Evolutionary conservation across 2,888 invertebrate genomes (phyloP).

Genomic region (Trachelus stipa): DNA sequence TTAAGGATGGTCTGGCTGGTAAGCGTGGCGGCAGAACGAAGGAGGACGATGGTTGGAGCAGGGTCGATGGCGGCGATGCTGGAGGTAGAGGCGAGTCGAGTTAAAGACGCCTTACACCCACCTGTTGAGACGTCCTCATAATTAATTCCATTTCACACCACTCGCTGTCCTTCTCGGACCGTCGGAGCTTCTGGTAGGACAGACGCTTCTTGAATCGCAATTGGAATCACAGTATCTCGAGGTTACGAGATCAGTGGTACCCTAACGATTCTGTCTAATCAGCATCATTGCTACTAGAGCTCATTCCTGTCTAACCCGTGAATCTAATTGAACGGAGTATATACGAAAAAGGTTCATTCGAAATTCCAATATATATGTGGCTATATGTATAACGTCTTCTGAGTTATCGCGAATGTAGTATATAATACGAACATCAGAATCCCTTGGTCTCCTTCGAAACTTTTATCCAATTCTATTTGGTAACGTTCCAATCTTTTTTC

Average conservation of each 20-base stretch:
- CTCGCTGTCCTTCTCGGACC: conserved; percentile 43
- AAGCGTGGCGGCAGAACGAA: conserved; percentile 17
- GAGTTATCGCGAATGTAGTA: neutral
- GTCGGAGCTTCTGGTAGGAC: neutral
- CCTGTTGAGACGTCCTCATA: conserved; percentile 64
- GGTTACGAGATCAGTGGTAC: neutral
- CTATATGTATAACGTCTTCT: neutral
- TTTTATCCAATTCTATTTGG: conserved; percentile 50
- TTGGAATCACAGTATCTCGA: neutral
- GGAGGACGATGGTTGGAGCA: conserved; percentile 20
- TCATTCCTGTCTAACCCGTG: neutral
- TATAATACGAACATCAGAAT: neutral
- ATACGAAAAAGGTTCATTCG: neutral
- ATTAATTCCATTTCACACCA: conserved; percentile 65
- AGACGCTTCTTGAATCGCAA: neutral
- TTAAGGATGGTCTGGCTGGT: conserved; percentile 55
- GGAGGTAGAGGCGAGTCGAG: conserved; percentile 34
- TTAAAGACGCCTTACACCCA: conserved; percentile 63
- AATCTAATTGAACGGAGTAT: neutral
- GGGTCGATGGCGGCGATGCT: conserved; percentile 33
- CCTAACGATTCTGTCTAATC: neutral
- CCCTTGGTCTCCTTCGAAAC: conserved; percentile 34
- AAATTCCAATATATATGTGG: neutral
- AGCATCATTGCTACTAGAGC: neutral
- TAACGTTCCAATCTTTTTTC: conserved; percentile 59